A percentile compares a stretch with the other conserved stretches of the same genome.
These are phyloP conservation scores for Lacerta viridis DNA, from an alignment of 2,797 vertebrate genomes.

Conservation along the genomic window DNA sequence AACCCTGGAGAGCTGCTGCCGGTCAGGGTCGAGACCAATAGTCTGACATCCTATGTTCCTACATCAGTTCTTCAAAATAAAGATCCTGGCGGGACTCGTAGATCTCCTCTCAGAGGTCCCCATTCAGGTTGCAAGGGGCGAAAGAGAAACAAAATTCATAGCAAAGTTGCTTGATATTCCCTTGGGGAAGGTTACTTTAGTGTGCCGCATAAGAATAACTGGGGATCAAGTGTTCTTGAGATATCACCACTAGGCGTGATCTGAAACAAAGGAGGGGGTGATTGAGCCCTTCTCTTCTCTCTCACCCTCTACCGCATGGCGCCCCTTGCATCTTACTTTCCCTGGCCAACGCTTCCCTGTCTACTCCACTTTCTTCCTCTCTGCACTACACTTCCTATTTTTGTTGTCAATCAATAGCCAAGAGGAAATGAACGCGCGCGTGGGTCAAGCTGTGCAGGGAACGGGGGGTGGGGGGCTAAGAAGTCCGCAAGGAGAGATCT, in stretches of 20 bases:
- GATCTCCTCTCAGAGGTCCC: neutral
- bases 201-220: too few relatives aligned
- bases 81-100: neutral
- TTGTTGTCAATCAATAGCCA: conserved; percentile 23
- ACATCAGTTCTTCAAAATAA: neutral
- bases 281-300: neutral
- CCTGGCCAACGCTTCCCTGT: rapidly evolving
- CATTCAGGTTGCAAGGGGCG: neutral
- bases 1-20: too few relatives aligned
- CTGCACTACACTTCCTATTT: conserved; percentile 4
- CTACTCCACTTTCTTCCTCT: neutral
- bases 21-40: too few relatives aligned
- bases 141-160: neutral
- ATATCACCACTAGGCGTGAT: neutral
- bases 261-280: neutral
- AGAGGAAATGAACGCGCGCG: neutral
- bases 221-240: neutral
- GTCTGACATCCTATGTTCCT: too few relatives aligned
- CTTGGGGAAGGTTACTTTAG: neutral
- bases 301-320: neutral
- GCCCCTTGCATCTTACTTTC: conserved; percentile 9
- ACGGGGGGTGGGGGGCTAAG: too few relatives aligned
- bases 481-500: neutral
- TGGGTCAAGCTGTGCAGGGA: neutral
- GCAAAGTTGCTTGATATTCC: neutral